Conservation (phyloP, 1,140 invertebrate species). For the Oncopeltus fasciatus region DNA sequence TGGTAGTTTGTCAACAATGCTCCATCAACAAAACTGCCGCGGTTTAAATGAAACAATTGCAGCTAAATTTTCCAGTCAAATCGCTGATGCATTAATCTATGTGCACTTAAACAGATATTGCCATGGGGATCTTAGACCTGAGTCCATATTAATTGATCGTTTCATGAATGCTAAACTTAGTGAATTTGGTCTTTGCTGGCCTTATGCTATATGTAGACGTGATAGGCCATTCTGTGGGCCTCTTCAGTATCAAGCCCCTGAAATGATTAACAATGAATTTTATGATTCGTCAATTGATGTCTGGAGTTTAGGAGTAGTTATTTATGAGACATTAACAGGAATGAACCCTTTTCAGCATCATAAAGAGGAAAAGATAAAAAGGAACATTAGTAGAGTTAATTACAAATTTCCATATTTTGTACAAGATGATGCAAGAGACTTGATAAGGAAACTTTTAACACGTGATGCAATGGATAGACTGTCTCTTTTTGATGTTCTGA, state of each 20-base stretch:
- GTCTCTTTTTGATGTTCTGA: constrained; percentile 53
- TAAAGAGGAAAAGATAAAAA: constrained; percentile 62
- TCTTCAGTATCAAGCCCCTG: constrained; percentile 82
- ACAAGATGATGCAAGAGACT: constrained; percentile 52
- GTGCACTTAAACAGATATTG: constrained; percentile 81
- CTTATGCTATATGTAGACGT: constrained; percentile 35
- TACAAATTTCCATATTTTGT: constrained; percentile 57
- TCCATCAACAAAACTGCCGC: constrained; percentile 48
- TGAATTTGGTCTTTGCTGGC: constrained; percentile 91
- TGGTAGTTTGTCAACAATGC: constrained; percentile 74
- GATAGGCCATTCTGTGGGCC: constrained; percentile 79
- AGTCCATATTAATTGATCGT: constrained; percentile 68
- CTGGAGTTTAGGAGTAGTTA: constrained; percentile 85
- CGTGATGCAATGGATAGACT: constrained; percentile 40
- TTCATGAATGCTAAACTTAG: constrained; percentile 73
- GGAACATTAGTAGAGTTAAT: constrained; percentile 57
- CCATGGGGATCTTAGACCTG: constrained; percentile 81
- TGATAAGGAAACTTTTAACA: constrained; percentile 50
- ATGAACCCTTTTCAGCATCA: constrained; percentile 81
- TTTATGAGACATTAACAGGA: constrained; percentile 90
- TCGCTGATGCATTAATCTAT: constrained; percentile 76
- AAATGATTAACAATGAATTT: constrained; percentile 64
- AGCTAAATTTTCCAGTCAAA: constrained; percentile 72
- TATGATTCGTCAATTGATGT: constrained; percentile 72
- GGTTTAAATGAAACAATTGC: constrained; percentile 35